phyloP scores from a whole-genome alignment of 2,888 invertebrate genomes.

The Agrotis segetum region DNA sequence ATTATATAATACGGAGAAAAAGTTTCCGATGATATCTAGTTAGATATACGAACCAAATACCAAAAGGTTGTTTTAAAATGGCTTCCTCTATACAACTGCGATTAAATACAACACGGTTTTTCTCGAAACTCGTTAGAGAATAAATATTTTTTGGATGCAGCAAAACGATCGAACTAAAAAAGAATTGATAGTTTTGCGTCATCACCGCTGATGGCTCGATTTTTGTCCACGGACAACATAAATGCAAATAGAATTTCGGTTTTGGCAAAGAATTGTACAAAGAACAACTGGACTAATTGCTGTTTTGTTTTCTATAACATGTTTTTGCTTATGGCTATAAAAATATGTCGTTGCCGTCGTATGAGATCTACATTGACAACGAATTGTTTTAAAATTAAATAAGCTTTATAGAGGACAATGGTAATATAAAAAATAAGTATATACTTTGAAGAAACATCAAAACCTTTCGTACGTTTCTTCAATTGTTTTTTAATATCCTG shows the following conservation, averaged over 20 bases:
- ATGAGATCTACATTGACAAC: neutral
- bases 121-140: neutral
- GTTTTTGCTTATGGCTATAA: no score
- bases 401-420: neutral
- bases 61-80: neutral
- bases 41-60: no score
- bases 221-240: neutral
- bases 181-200: neutral
- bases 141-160: constrained; percentile 20
- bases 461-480: neutral
- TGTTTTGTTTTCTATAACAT: constrained; percentile 5
- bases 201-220: neutral
- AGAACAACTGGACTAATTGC: constrained; percentile 12
- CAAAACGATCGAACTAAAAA: constrained; percentile 25
- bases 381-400: neutral
- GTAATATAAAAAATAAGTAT: neutral
- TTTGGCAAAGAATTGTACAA: constrained; percentile 10
- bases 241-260: constrained; percentile 3
- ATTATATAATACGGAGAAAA: no score
- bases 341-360: neutral
- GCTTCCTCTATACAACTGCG: neutral
- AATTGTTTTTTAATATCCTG: constrained; percentile 7
- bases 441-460: neutral
- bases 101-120: constrained; percentile 1
- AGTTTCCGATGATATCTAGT: no score